Base-by-base conservation (phyloP, 2,797 vertebrate genomes). In the Sebastes ruberrimus region DNA sequence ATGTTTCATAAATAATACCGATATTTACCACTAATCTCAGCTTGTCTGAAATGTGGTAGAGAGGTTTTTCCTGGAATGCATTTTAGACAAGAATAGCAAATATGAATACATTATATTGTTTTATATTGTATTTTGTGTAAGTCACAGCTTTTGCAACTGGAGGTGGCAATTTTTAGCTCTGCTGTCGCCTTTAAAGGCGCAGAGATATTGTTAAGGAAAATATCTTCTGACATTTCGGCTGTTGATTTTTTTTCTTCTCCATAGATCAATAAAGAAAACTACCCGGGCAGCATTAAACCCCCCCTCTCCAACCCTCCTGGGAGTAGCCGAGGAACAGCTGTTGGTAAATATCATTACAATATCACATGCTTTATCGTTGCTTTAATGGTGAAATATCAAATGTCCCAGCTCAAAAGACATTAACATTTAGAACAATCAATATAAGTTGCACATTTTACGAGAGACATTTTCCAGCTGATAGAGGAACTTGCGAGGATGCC, bases 371-470 rank as follows among this genome's bases (percentile, higher is more conserved):
- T 95, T 94, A 95, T 94, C 86, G 84, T 83, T 82, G 74, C 87
- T 88, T 94, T 95, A 94, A 95, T 94, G 81, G 85, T 94, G 92
- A 95, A 93, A 93, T 92, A 94, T 95, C 91, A 93, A 88, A 94
- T 90, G 86, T 91, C 88, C 86, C 83, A 71, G 88, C 90, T 92
- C 85, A 83, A 86, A 94, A 89, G 86, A 91, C 91, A 94, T 95
- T 95, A 95, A 94, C 93, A 95, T 96, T 96, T 94, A 93, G 88
- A 94, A 90, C 81, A 93, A 96, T 96, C 94, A 91, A 95, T 96
- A 94, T 82, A 94, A 92, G 88, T 91, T 93, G 82, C 85, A 91
- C 85, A 93, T 95, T 95, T 93, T 92, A 93, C 61, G 74, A 85
- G 84, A 85, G 87, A 81, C 86, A 94, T 93, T 94, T 93, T 88